Evolutionary conservation across 2,113 vertebrate genomes (phyloP), one percentile per base, ranked within the genome.

Genomic region (Cyprinodon tularosa): DNA sequence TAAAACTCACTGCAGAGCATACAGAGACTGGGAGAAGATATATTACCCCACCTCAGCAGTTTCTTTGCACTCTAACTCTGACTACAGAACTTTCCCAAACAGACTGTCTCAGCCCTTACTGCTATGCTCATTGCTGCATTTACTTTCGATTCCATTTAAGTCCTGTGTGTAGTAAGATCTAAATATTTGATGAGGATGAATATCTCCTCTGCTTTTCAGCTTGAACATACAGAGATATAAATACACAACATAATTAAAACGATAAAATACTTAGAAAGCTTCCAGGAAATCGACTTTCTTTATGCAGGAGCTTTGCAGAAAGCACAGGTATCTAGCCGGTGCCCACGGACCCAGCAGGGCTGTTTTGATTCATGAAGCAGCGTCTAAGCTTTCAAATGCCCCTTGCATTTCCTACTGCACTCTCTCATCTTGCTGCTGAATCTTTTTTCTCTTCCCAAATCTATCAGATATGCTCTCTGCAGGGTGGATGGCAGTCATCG

Each of bases 361-460:
- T 45, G 57, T 79, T 84, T 29, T 88, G 83, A 88, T 79, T 90
- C 76, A 85, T 79, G 71, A 84, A 78, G 78, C 74, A 36, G 64
- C 77, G 78, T 84, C 79, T 86, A 74, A 88, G 83, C 77, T 67
- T 80, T 76, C 60, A 71, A 42, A 79, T 69, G 44, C 80, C 47
- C 79, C 42, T 39, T 72, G 71, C 80, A 78, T 80, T 83, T 78
- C 84, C 83, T 74, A 80, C 64, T 61, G 71, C 81, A 78, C 82
- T 37, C 81, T 80, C 84, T 76, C 72, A 81, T 86, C 82, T 84
- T 64, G 38, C 63, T 76, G 64, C 40, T 74, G 75, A 84, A 83
- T 81, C 65, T 50, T 76, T 88, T 76, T 82, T 79, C 42, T 59
- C 14, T 14, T 14, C 36, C 62, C 68, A 57, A 72, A 85, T 80